These are phyloP conservation scores for Stomatorhinus walkeri DNA, from an alignment of 2,797 vertebrate species.

Conservation along the genomic window DNA sequence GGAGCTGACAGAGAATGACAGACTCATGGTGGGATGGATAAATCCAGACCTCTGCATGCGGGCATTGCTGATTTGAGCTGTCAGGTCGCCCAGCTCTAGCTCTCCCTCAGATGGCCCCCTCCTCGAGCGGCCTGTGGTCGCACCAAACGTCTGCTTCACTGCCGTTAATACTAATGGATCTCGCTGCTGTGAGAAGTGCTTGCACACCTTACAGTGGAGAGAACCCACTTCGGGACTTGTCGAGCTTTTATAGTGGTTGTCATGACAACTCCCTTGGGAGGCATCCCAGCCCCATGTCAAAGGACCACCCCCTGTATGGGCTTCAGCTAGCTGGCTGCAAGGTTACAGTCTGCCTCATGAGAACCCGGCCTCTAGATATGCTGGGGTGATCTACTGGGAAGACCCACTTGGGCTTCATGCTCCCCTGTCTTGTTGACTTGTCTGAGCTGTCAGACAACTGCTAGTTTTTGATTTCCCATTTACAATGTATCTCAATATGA, in stretches of 20 bases:
- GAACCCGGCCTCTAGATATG: not conserved
- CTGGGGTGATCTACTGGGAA: not conserved
- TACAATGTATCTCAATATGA: not conserved
- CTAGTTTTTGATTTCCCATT: not conserved
- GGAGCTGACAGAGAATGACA: constrained; percentile 2
- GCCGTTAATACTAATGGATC: not conserved
- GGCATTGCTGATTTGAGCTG: not conserved
- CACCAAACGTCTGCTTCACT: not conserved
- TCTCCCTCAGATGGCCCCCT: not conserved
- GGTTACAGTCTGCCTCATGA: not conserved
- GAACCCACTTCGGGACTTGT: not conserved
- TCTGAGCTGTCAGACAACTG: not conserved
- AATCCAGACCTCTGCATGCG: not conserved
- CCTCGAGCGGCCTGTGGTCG: not conserved
- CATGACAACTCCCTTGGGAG: constrained; percentile 15
- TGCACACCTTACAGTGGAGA: not conserved
- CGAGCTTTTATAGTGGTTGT: not conserved
- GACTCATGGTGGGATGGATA: not conserved
- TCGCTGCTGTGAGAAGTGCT: not conserved
- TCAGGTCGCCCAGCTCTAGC: no score
- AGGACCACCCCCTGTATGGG: not conserved
- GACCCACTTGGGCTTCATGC: not conserved
- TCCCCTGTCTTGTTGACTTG: not conserved
- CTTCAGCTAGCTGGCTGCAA: not conserved
- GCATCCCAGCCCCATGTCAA: not conserved